phyloP scores from a whole-genome alignment of 2,888 invertebrate genomes.

The Pseudococcus longispinus region DNA sequence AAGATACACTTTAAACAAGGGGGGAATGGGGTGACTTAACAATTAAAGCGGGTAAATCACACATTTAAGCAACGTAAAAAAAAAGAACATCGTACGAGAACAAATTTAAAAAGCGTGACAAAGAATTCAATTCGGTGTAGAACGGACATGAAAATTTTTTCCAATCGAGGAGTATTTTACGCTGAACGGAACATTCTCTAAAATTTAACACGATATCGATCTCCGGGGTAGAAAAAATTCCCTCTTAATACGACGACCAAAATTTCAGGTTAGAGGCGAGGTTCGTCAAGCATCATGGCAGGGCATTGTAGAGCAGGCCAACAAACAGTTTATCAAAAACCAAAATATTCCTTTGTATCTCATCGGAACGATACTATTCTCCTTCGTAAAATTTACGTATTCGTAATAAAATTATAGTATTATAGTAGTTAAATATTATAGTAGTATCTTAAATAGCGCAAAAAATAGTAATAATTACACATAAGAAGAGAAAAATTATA shows the following conservation, averaged over 20 bases:
- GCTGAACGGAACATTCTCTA: not conserved
- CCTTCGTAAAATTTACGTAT: not conserved
- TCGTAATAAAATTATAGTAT: constrained; percentile 7
- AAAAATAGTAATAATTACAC: constrained; percentile 12
- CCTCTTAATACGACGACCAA: not conserved
- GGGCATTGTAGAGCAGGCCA: not conserved
- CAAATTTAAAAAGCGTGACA: not conserved
- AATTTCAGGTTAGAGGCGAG: not conserved
- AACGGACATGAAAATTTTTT: not conserved
- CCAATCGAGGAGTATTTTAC: not conserved
- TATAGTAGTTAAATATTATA: constrained; percentile 16
- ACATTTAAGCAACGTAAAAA: constrained; percentile 39
- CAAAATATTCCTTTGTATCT: not conserved
- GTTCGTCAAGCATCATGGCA: not conserved
- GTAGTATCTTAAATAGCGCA: constrained; percentile 13
- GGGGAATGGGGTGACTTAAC: constrained; percentile 33
- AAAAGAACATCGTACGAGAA: not conserved
- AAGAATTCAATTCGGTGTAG: not conserved
- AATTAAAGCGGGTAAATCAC: constrained; percentile 53
- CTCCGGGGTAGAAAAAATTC: not conserved
- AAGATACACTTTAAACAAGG: constrained; percentile 44
- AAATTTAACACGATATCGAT: not conserved
- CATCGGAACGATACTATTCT: not conserved
- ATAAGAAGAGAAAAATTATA: constrained; percentile 46
- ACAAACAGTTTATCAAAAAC: not conserved